Evolutionary conservation across 2,797 vertebrate genomes (phyloP).

Genomic region (Sebastes dallii): DNA sequence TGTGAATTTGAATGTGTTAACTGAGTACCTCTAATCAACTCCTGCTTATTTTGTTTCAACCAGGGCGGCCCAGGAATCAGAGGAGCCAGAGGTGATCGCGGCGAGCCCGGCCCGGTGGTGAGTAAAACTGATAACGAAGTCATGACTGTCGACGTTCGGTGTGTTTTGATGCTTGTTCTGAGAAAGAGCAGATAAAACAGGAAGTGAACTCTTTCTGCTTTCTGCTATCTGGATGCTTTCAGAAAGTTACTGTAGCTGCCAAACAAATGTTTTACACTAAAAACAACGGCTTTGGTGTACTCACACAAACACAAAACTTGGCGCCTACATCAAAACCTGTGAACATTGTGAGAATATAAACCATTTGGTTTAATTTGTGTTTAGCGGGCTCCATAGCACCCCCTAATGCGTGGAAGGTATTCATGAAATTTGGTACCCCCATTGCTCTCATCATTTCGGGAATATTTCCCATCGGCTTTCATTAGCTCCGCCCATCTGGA

Average conservation of each 20-base stretch:
- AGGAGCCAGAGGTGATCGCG: slow-evolving; percentile 92
- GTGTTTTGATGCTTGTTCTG: neutral
- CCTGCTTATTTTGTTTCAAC: slow-evolving; percentile 21
- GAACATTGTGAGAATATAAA: too few species aligned
- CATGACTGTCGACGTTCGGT: too few species aligned
- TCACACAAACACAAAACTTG: too few species aligned
- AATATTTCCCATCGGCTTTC: too few species aligned
- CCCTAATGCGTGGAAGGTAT: too few species aligned
- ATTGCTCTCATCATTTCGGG: too few species aligned
- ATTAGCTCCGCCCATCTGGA: too few species aligned
- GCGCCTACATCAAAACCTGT: too few species aligned
- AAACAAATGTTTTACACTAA: neutral
- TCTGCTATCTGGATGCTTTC: neutral
- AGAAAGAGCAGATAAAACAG: neutral
- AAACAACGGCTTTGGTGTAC: too few species aligned
- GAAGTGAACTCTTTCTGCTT: neutral
- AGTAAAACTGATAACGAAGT: slow-evolving; percentile 6
- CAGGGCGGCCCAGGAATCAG: slow-evolving; percentile 93
- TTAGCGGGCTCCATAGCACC: accelerated
- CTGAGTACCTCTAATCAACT: neutral
- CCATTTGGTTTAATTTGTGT: accelerated
- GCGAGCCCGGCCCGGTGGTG: slow-evolving; percentile 89
- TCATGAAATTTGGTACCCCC: too few species aligned
- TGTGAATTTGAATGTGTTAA: neutral
- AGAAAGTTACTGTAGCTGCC: neutral